Base-by-base conservation (phyloP, 2,113 vertebrate genomes). In the Pagrus major region DNA sequence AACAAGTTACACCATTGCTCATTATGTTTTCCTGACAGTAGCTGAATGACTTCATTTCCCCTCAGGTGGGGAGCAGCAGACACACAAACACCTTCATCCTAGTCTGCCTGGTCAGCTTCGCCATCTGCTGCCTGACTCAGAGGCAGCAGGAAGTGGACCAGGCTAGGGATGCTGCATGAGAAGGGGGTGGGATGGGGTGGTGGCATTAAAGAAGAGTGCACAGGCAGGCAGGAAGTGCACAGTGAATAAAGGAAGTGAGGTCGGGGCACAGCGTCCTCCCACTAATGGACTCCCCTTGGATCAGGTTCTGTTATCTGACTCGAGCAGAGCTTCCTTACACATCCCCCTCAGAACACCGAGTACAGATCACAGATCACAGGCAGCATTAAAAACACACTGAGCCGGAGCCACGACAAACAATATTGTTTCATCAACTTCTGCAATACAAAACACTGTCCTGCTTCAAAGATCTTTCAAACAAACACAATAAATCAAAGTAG, bases 201-300 rank as follows among this genome's bases (percentile, higher is more conserved):
- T 15, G 61, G 41, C 44, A 83, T 86, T 79, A 89, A 87, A 90
- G 87, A 73, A 68, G 31, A 75, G 78, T 23, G 16, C 71, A 68
- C 65, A 83, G 76, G 76, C 87, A 74, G 80, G 66, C 93, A 93
- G 93, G 93, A 93, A 91, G 88, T 82, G 44, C 85, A 78, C 78
- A 93, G 90, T 94, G 92, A 92, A 94, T 94, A 92, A 84, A 94
- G 93, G 93, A 94, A 93, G 89, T 84, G 76, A 89, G 91, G 91
- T 92, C 80, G 54, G 86, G 86, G 65, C 89, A 84, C 92, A 86
- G 81, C 54, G 81, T 81, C 80, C 79, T 78, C 79, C 66, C 69
- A 44, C 86, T 87, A 86, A 88, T 85, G 84, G 80, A 81, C 90
- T 91, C 93, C 86, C 81, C 70, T 83, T 63, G 79, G 85, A 87